These are phyloP conservation scores for Drosophila paulistorum DNA, from an alignment of 1,140 invertebrate species.

Conservation along the genomic window DNA sequence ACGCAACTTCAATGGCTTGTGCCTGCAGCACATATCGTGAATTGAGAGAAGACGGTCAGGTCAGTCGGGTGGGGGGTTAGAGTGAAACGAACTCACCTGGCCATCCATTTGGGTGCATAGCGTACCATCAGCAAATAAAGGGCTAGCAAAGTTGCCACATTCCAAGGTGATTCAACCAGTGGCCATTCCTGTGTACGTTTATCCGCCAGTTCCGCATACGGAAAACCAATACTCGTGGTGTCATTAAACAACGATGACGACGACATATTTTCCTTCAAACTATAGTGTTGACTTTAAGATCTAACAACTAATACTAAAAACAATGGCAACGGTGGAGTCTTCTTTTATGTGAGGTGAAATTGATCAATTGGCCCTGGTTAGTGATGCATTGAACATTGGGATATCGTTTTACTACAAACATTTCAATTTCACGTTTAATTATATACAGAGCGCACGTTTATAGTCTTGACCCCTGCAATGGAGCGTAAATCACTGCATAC, in stretches of 20 bases:
- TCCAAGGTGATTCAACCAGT: constrained; percentile 91
- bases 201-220: constrained; percentile 53
- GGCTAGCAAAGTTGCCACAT: constrained; percentile 89
- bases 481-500: constrained; percentile 25
- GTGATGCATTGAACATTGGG: constrained; percentile 37
- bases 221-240: constrained; percentile 34
- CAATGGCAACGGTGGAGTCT: background rate
- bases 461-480: constrained; percentile 20
- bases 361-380: constrained; percentile 34
- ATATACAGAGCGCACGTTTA: constrained; percentile 7
- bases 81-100: constrained; percentile 83
- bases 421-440: constrained; percentile 32
- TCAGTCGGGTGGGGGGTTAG: background rate
- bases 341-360: constrained; percentile 39
- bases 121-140: constrained; percentile 92
- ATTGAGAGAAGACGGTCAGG: constrained; percentile 23
- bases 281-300: constrained; percentile 21
- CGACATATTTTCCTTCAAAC: background rate
- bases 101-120: constrained; percentile 93
- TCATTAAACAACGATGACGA: constrained; percentile 12
- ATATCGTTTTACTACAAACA: constrained; percentile 17
- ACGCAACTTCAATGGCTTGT: constrained; percentile 91
- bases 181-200: constrained; percentile 92
- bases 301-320: constrained; percentile 36
- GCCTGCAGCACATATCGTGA: constrained; percentile 55